Evolutionary conservation across 2,888 invertebrate species (phyloP).

Genomic region (Calameuta pallipes): DNA sequence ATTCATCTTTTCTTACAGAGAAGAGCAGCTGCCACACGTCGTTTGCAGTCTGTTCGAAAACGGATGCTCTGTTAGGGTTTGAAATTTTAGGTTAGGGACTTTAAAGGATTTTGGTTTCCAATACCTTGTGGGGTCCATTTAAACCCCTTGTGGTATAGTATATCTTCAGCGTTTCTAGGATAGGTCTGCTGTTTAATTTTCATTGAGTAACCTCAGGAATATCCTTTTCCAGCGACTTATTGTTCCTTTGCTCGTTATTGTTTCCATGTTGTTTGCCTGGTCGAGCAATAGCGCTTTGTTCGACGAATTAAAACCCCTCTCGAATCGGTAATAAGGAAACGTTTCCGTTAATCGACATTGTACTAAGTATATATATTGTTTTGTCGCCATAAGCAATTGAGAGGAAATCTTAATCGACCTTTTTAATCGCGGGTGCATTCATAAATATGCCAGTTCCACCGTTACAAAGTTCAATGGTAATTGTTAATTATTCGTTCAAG

Average conservation of each 20-base stretch:
- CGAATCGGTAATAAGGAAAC: background rate
- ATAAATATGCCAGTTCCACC: background rate
- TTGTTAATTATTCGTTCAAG: background rate
- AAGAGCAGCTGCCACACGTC: background rate
- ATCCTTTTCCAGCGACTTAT: background rate
- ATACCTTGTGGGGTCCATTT: background rate
- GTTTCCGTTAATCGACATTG: background rate
- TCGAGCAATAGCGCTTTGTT: background rate
- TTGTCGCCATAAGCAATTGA: background rate
- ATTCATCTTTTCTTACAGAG: background rate
- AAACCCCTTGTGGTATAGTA: background rate
- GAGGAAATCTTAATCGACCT: background rate
- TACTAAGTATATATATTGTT: background rate
- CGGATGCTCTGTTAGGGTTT: background rate
- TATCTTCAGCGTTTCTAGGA: background rate
- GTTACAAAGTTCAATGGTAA: background rate
- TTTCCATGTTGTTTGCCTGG: background rate
- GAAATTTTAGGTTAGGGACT: background rate
- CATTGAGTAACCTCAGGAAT: background rate
- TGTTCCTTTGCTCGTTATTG: background rate
- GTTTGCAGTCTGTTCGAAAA: background rate
- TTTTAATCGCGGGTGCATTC: background rate
- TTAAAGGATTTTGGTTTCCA: background rate
- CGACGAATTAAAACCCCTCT: background rate
- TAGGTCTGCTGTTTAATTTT: background rate